A percentile compares a stretch with the other conserved stretches of the same genome.
Evolutionary conservation across 2,888 invertebrate species (phyloP).

Genomic region (Melanotus villosus): DNA sequence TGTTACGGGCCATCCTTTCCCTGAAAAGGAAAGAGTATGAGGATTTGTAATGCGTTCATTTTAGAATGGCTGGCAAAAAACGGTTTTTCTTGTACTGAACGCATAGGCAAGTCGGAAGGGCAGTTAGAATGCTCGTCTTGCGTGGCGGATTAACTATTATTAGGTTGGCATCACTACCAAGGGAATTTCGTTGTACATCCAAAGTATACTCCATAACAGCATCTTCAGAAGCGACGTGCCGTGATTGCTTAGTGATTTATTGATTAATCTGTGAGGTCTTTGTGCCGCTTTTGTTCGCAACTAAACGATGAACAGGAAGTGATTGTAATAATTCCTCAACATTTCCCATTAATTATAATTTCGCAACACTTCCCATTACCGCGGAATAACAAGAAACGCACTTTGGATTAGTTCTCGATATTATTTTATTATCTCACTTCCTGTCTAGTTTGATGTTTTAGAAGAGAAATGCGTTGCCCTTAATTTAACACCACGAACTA

Average conservation of each 20-base stretch:
- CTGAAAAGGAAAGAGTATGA: slow-evolving; percentile 24
- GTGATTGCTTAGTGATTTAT: slow-evolving; percentile 28
- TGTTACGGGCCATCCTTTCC: slow-evolving; percentile 30
- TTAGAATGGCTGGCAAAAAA: slow-evolving; percentile 35
- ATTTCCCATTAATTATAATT: slow-evolving; percentile 26
- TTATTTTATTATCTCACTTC: slow-evolving; percentile 7
- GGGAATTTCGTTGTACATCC: slow-evolving; percentile 25
- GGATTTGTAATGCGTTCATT: slow-evolving; percentile 42
- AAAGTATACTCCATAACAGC: slow-evolving; percentile 25
- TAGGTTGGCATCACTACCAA: slow-evolving; percentile 21
- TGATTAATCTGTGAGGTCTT: slow-evolving; percentile 21
- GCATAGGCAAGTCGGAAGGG: slow-evolving; percentile 24
- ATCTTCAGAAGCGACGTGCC: slow-evolving; percentile 25
- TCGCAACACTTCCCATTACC: background rate
- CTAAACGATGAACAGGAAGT: slow-evolving; percentile 20
- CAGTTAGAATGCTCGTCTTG: slow-evolving; percentile 36
- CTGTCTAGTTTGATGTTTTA: background rate
- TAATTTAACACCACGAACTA: too few relatives aligned
- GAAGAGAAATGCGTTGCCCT: too few relatives aligned
- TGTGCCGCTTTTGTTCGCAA: slow-evolving; percentile 12
- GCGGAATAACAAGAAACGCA: slow-evolving; percentile 14
- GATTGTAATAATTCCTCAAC: slow-evolving; percentile 17
- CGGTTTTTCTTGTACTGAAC: slow-evolving; percentile 16
- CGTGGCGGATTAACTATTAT: slow-evolving; percentile 40
- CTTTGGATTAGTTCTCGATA: slow-evolving; percentile 7